These are phyloP conservation scores for Coluber constrictor DNA, from an alignment of 2,797 vertebrate genomes.

Conservation along the genomic window DNA sequence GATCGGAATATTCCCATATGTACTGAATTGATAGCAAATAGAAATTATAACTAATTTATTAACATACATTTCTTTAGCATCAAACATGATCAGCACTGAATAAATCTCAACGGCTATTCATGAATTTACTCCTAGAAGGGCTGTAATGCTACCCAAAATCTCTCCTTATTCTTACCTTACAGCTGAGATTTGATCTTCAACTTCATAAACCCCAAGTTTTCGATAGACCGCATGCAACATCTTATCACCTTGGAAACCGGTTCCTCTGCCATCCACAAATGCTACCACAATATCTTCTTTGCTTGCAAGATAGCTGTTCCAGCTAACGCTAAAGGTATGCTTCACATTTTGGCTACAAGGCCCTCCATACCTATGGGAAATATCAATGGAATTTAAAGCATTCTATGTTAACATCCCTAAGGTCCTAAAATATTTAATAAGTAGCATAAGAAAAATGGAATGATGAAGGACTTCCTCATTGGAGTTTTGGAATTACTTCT, in stretches of 20 bases:
- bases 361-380: conserved; percentile 73
- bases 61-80: neutral
- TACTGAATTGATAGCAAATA: neutral
- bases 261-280: conserved; percentile 78
- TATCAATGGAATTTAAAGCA: conserved; percentile 6
- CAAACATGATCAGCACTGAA: neutral
- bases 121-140: neutral
- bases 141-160: neutral
- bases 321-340: conserved; percentile 69
- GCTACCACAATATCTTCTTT: conserved; percentile 75
- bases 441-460: conserved; percentile 43
- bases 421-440: neutral
- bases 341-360: conserved; percentile 78
- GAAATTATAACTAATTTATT: neutral
- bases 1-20: neutral
- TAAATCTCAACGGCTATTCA: neutral
- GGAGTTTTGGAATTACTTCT: neutral
- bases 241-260: conserved; percentile 77
- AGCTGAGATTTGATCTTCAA: conserved; percentile 78
- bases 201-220: conserved; percentile 77
- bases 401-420: neutral
- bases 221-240: conserved; percentile 76
- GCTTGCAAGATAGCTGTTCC: conserved; percentile 78
- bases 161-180: conserved; percentile 68
- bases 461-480: neutral